phyloP scores from a whole-genome alignment of 2,797 vertebrate species.

The Tapirus indicus region DNA sequence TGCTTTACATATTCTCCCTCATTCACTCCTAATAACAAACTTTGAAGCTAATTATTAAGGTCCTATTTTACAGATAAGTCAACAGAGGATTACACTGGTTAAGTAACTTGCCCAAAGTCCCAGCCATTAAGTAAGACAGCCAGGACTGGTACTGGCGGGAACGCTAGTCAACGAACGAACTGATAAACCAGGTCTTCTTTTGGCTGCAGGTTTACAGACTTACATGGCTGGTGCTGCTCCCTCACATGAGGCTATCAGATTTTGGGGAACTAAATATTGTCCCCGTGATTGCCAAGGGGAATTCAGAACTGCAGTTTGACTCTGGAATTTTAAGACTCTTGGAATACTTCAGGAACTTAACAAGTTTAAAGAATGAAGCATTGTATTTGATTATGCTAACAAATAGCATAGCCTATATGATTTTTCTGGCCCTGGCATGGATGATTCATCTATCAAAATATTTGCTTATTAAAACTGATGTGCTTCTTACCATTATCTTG shows the following conservation, averaged over 20 bases:
- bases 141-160: background rate
- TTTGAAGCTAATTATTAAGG: background rate
- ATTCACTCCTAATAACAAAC: background rate
- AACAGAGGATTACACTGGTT: background rate
- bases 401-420: background rate
- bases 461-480: conserved; percentile 13
- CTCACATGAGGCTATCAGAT: background rate
- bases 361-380: background rate
- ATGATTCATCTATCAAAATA: background rate
- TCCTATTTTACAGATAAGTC: background rate
- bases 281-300: background rate
- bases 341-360: conserved; percentile 1
- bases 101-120: background rate
- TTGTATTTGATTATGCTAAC: background rate
- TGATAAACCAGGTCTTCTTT: background rate
- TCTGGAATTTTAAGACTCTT: background rate
- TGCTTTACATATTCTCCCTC: background rate
- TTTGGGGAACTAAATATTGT: background rate
- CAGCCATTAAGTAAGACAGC: background rate
- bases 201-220: background rate
- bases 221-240: background rate
- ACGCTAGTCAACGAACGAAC: background rate
- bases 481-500: conserved; percentile 97
- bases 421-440: background rate
- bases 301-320: background rate